Evolutionary conservation across 2,888 invertebrate genomes (phyloP), one percentile per base, ranked within the genome.

Genomic region (Melanargia galathea): DNA sequence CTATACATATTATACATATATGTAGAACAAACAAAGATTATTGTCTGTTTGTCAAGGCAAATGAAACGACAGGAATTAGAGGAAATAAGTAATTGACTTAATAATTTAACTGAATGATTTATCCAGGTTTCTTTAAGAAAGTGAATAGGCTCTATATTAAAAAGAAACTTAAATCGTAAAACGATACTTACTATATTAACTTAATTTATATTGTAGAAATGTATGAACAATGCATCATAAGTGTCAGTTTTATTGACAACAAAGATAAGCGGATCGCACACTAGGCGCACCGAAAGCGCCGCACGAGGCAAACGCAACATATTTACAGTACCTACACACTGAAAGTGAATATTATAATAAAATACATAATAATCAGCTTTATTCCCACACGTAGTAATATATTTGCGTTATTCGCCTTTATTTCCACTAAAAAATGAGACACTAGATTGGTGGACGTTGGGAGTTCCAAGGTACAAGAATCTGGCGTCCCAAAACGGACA

Each of bases 161-260:
- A 40, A 54, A 54, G 38, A 38, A 54, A 33, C 18, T 35, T 35
- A 20, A 43, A 55, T 26, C 55, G 43, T 55, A 26, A 55, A 43
- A 55, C 43, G 55, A 43, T 13, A 26, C 18, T 43, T 24, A 22
- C 16, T 18, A 18, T 8, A 26, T 16, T 18, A 30, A 56, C 16
- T 30, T 35, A 48, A 58, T 48, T n/a, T 58, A 35, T 35, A 48
- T 35, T 24, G 58, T 58, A 48, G 48, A 58, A 48, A 58, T 46
- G 40, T 20, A 46, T 33, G 26, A 54, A 63, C 62, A 63, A 59
- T 59, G 46, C 20, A 40, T 43, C 20, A 45, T 60, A 54, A 63
- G 43, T 56, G 45, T 60, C 66, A 52, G 65, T 64, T 62, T 65
- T 65, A 68, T 55, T 58, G 45, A 20, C 33, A 58, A 48, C 48